Evolutionary conservation across 1,140 invertebrate genomes (phyloP), one percentile per base, ranked within the genome.

Genomic region (Trichoplusia ni): DNA sequence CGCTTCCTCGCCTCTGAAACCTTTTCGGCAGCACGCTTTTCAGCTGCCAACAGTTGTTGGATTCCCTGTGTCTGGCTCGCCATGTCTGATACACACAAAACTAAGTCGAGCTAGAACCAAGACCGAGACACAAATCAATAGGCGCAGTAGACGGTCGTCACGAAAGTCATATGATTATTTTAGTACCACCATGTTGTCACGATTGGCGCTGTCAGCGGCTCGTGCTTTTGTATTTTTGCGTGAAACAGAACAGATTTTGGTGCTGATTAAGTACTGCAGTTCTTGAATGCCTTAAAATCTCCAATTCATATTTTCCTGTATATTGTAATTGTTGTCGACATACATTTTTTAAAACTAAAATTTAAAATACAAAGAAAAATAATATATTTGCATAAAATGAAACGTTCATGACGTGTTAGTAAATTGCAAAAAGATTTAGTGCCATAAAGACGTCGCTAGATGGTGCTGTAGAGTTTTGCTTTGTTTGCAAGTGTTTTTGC

Each of bases 21-120:
- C 93, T 99, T 99, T 86, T 99, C 99, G 16, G 99, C 98, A 27
- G 99, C 99, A 73, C 97, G 94, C 89, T 99, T 99, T 91, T 99
- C 99, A 51, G 99, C 99, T 74, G 97, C 95, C 74, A 99, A 92
- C 62, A 99, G 93, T 89, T 99, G 98, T 89, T 99, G 99, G 88
- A 99, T 99, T 89, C 99, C 99, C 88, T 99, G 97, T 72, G 98
- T 99, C 93, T 99, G 98, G 91, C 98, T 99, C 81, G 99, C 98
- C 99, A 99, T 99, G 86, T 93, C 94, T 80, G 76, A 73, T 73
- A 81, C 71, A 75, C 79, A 87, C 81, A 86, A 85, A 87, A 85
- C 78, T 88, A 86, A 80, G 81, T 80, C 75, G 67, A 78, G 67
- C 64, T 38, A 83, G 77, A 84, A 82, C 72, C 74, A 71, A 82